Evolutionary conservation across 2,888 invertebrate species (phyloP), one percentile per base, ranked within the genome.

Genomic region (Mylabris sibirica): DNA sequence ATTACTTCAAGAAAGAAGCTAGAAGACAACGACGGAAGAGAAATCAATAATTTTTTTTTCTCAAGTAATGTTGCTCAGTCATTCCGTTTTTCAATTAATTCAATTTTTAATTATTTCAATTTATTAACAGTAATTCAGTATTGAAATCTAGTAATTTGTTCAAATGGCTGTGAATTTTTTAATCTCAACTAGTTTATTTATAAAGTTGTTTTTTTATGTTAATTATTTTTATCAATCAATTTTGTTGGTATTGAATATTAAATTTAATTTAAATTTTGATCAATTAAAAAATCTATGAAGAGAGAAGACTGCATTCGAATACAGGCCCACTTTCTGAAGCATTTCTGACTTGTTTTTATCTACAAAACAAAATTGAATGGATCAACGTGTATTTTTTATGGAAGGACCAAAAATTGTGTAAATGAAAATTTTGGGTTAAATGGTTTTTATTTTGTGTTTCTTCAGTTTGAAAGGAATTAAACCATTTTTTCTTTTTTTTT

Each of bases 121-220:
- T 38, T 14, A n/a, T 22, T 53, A 22, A 53, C 17, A 44, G 17
- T 53, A 22, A 69, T 57, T 64, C 69, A 69, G 69, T 69, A 69
- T 69, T 69, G 24, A 30, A 17, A 62, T 69, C 69, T 69, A 69
- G 66, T 69, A 69, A 63, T 63, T 35, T 57, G 44, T 60, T 53
- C 11, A 41, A 53, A 62, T 30, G 68, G 68, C 68, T 69, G 68
- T 69, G 68, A 69, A n/a, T 35, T 63, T 17, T 35, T 61, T 61
- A 41, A 41, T 41, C 34, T 61, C 53, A 53, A 24, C 12, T 61
- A n/a, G 35, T 38, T 35, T 41, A 35, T 60, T 60, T 26, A 34
- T 57, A 12, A 17, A 64, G 60, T 67, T 60, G 49, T 41, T 59
- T 62, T 68, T 68, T 65, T 65, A 63, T 60, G 44, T 63, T 69